Base-by-base conservation (phyloP, 2,797 vertebrate genomes). In the Eulemur rubriventer region DNA sequence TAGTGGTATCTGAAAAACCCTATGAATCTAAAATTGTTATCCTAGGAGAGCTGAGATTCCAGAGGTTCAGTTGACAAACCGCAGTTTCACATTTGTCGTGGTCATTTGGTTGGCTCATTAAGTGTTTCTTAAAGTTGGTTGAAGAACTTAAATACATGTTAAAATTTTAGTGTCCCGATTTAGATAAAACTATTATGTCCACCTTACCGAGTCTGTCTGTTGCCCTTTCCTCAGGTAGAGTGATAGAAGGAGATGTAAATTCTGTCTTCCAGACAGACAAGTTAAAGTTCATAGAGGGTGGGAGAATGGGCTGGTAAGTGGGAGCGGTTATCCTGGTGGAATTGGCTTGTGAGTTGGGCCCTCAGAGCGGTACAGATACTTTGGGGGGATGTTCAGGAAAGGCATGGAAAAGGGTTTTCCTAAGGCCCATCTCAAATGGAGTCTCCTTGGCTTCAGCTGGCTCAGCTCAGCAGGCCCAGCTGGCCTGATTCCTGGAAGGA, bases 71-170 rank as follows among this genome's bases (percentile, higher is more conserved):
- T 78, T 50, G 43, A 35, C 33, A 46, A 65, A 17, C 41, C 14
- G 13, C 22, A 48, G 41, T 82, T 82, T 65, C 46, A 11, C 67
- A 48, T 79, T 80, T 86, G 41, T 79, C 48, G 82, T 80, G 69
- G n/a, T 30, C 6, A 11, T 17, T 18, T 46, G 38, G 38, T 78
- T 88, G 70, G n/a, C 59, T 50, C 17, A 9, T 35, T 43, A 48
- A n/a, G 14, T 35, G 7, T 72, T 95, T 81, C 76, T 50, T 78
- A 41, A 52, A 78, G 41, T 76, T 63, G 41, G 10, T 43, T 38
- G 92, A 81, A 26, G 92, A 84, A 57, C 20, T 80, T 92, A 86
- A 65, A 61, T 88, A 73, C 35, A 83, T 83, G 52, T 76, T 86
- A 43, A 83, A 81, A 67, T 50, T 81, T 35, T 35, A 57, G 41